Base-by-base conservation (phyloP, 2,888 invertebrate genomes). In the Cosmia trapezina region DNA sequence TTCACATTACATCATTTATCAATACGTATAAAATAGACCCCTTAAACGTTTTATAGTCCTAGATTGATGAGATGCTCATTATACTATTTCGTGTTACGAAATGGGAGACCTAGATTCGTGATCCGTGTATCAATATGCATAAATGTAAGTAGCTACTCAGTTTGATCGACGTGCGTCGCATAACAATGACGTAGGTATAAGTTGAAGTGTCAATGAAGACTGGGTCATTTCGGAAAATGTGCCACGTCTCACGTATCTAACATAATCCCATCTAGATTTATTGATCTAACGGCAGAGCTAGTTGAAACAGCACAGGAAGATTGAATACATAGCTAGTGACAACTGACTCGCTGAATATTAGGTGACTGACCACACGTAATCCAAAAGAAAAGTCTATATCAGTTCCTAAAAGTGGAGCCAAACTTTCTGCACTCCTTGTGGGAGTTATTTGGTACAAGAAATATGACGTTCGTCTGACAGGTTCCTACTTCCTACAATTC, bases 71-170 rank as follows among this genome's bases (percentile, higher is more conserved):
- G 49, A 76, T n/a, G 22, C n/a, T 28, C 33, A 41, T 51, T 62
- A 54, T n/a, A 19, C 60, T 17, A 79, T 41, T 66, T 51, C 19
- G 60, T 37, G 7, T 57, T 68, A 41, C 45, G 33, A 56, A 64
- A 41, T 54, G 19, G 28, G 61, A 67, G 67, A 80, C 67, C 64
- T 80, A 80, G 63, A 68, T 68, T 80, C 67, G 51, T 70, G 67
- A 57, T 68, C 49, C 41, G 64, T 47, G 33, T 59, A 80, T 53
- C 37, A 83, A 73, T 83, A 70, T 73, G 5, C 45, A 80, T 68
- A 47, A 66, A 74, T 67, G 49, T 73, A 61, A 63, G n/a, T 60
- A 66, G 45, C 54, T 76, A 51, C 19, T 54, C 53, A 64, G 60
- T 54, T 67, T 54, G 57, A 57, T 61, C 37, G 53, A 63, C 56